phyloP scores from a whole-genome alignment of 2,797 vertebrate genomes.

The Falco peregrinus region DNA sequence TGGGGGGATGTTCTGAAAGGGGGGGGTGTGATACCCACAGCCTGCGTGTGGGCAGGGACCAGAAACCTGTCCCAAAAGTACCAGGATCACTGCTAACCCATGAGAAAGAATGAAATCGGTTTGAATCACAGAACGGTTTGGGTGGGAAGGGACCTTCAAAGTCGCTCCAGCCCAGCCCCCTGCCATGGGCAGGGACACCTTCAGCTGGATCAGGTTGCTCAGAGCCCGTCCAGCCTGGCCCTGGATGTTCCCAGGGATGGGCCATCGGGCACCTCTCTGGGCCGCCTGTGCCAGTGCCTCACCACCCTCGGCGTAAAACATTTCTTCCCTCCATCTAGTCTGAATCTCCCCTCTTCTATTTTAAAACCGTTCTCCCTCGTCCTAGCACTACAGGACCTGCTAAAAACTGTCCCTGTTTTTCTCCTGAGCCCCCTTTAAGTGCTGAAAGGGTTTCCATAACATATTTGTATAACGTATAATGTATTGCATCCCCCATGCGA shows the following conservation, averaged over 20 bases:
- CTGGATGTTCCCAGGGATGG: background rate
- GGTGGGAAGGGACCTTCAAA: background rate
- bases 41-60: background rate
- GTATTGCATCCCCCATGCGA: rapidly evolving
- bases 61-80: background rate
- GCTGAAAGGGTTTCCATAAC: rapidly evolving
- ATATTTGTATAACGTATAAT: rapidly evolving
- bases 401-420: background rate
- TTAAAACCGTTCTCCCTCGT: background rate
- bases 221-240: background rate
- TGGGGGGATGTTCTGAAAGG: background rate
- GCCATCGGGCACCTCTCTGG: background rate
- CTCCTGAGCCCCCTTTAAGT: background rate
- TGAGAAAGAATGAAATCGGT: background rate
- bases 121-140: background rate
- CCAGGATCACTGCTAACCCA: background rate
- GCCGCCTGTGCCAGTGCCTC: rapidly evolving
- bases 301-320: rapidly evolving
- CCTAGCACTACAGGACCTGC: rapidly evolving
- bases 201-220: background rate
- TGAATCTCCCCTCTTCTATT: background rate
- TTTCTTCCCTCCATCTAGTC: rapidly evolving
- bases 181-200: background rate
- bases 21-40: no score
- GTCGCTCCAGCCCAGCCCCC: background rate